phyloP scores from a whole-genome alignment of 2,797 vertebrate genomes.

The Bryconaethiops microstoma region DNA sequence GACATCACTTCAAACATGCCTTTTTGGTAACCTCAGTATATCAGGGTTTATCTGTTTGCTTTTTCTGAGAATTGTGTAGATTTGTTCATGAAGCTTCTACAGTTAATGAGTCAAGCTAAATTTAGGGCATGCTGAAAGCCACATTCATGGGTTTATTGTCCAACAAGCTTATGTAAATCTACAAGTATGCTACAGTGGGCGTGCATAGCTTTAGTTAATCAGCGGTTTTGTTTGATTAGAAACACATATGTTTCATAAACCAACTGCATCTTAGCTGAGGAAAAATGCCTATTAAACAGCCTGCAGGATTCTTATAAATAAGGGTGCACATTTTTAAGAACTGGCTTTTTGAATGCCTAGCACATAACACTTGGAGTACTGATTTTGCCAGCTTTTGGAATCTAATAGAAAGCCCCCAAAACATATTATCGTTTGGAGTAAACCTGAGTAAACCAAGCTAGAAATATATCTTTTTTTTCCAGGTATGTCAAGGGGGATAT shows the following conservation, averaged over 20 bases:
- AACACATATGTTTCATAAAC: constrained; percentile 2
- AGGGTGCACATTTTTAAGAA: background rate
- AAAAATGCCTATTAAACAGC: background rate
- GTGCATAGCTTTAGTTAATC: background rate
- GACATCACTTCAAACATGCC: no score
- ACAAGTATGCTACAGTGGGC: background rate
- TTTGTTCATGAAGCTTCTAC: background rate
- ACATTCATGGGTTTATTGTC: background rate
- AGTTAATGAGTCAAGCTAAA: background rate
- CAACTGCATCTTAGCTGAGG: background rate
- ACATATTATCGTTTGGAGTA: no score
- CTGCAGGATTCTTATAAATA: background rate
- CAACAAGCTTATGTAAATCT: background rate
- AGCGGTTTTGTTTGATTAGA: background rate
- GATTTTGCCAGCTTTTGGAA: background rate
- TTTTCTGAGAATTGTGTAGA: background rate
- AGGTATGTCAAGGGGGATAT: no score
- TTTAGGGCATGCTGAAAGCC: background rate
- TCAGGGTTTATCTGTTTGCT: background rate
- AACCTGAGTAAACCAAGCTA: no score
- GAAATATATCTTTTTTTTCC: no score
- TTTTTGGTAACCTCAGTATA: no score
- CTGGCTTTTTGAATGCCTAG: background rate
- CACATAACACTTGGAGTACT: background rate
- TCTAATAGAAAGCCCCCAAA: background rate